Percentiles rank a stretch among this genome's conserved stretches.
These are phyloP conservation scores for Astropecten irregularis DNA, from an alignment of 53 echinoderm and acorn worm species.

Conservation along the genomic window DNA sequence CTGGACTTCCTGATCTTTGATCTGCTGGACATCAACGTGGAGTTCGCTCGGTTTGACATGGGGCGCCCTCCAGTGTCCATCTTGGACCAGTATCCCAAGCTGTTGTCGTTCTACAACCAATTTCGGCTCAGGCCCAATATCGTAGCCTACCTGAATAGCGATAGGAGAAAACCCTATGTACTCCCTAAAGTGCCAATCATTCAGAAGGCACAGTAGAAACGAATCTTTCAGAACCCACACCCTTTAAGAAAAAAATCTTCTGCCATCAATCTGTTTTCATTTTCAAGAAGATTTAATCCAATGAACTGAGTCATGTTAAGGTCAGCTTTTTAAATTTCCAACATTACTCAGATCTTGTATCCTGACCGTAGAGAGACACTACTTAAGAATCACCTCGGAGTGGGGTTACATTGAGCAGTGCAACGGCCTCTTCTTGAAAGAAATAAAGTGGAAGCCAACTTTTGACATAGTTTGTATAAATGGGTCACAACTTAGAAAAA, in stretches of 20 bases:
- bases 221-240: neutral
- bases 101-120: constrained; percentile 85
- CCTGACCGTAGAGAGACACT: too few species aligned
- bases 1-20: constrained; percentile 93
- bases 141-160: constrained; percentile 72
- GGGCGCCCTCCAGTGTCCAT: constrained; percentile 80
- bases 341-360: too few species aligned
- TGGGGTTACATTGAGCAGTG: too few species aligned
- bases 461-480: too few species aligned
- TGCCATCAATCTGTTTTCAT: neutral
- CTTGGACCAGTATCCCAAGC: constrained; percentile 78
- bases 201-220: neutral
- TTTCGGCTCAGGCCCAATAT: constrained; percentile 69
- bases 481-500: too few species aligned
- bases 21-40: constrained; percentile 73
- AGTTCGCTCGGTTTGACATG: constrained; percentile 77
- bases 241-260: neutral
- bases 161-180: constrained; percentile 62
- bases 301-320: too few species aligned
- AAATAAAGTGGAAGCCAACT: too few species aligned
- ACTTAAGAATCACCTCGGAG: too few species aligned
- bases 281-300: neutral
- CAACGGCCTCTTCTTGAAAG: too few species aligned
- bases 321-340: too few species aligned
- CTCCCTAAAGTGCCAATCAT: constrained; percentile 59